Evolutionary conservation across 37 sponge, comb jelly and placozoan species (phyloP), one percentile per base, ranked within the genome.

Genomic region (Petrosia ficiformis): DNA sequence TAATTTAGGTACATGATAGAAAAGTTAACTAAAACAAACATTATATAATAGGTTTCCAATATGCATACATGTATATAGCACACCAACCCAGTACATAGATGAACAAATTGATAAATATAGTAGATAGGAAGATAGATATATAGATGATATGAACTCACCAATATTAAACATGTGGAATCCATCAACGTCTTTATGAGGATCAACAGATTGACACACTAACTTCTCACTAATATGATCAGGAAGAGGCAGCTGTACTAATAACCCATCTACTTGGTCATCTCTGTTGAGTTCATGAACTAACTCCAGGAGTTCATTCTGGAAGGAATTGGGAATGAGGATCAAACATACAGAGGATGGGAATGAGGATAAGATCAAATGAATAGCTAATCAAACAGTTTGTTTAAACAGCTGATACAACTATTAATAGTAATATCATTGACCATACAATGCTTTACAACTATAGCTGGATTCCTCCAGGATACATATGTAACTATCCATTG

Each of bases 171-270:
- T 30, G 58, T 80, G 74, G 73, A 89, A 93, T 5, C 90, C 94
- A 75, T 93, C 94, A 22, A 93, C 94, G 63, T 93, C 94, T 39
- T 93, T 93, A 29, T 33, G 26, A 1, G 94, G 86, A 8, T 24
- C 5, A 14, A 93, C 83, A 34, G 86, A 72, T 35, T 93, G 61
- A 35, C 82, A 81, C 42, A 93, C 71, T 8, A 67, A 59, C 34
- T 76, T 68, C 61, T 76, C 77, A 42, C 85, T 38, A 29, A 93
- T 85, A 64, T 89, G 90, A 21, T 56, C 19, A 3, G 94, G 94
- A 1, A 93, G 80, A 35, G 94, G 94, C 0, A 93, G 76, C 48
- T 93, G 94, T 29, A 88, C 83, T 37, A 93, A 65, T 30, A 93
- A 59, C 35, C 94, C 94, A 68, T 93, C 94, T 36, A 93, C 39